A percentile compares a stretch with the other conserved stretches of the same genome.
These are phyloP conservation scores for Pluvianellus socialis DNA, from an alignment of 2,113 vertebrate genomes.

Conservation along the genomic window DNA sequence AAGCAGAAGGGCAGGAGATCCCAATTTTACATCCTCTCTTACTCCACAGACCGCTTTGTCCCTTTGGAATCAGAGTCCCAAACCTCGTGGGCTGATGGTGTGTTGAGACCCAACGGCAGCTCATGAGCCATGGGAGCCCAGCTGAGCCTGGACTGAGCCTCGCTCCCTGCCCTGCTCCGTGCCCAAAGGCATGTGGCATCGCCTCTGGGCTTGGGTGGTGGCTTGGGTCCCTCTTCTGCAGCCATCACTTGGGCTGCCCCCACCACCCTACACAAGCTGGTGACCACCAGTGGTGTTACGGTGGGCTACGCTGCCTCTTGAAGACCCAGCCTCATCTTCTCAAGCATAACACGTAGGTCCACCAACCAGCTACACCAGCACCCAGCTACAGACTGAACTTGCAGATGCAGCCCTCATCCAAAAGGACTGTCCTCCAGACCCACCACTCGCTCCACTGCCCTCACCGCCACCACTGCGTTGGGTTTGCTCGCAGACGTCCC, in stretches of 20 bases:
- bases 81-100: background rate
- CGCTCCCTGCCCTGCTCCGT: too few species aligned
- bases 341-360: background rate
- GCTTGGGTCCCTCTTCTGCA: background rate
- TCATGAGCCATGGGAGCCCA: background rate
- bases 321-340: background rate
- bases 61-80: background rate
- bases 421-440: background rate
- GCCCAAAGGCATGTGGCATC: background rate
- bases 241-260: background rate
- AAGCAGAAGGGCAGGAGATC: background rate
- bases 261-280: background rate
- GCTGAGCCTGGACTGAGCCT: background rate
- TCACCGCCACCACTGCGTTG: too few species aligned
- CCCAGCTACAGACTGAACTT: background rate
- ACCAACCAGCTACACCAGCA: background rate
- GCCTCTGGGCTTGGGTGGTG: background rate
- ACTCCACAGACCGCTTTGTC: too few species aligned
- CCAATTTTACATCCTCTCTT: background rate
- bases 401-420: background rate
- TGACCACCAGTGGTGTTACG: background rate
- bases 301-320: background rate
- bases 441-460: background rate
- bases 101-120: background rate
- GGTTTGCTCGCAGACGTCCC: background rate